Conservation (phyloP, 2,888 invertebrate genomes). For the Synanthedon formicaeformis region DNA sequence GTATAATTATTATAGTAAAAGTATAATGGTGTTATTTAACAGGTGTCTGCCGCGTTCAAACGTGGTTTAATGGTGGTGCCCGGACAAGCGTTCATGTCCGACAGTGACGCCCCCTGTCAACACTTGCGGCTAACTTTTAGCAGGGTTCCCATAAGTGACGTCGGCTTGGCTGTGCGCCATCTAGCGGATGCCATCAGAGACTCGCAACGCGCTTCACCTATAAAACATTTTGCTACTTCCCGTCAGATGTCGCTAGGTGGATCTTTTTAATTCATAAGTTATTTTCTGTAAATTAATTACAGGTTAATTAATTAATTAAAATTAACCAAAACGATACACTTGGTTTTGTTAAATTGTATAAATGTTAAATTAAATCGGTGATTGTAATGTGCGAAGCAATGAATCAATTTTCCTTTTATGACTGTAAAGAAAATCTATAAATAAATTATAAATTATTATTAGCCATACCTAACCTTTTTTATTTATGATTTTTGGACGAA, state of each 20-base stretch:
- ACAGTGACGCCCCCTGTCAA: slow-evolving; percentile 72
- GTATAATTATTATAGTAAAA: no score
- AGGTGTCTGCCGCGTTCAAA: slow-evolving; percentile 71
- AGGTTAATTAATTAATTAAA: no score
- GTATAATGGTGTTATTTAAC: slow-evolving; percentile 5
- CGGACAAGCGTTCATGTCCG: slow-evolving; percentile 79
- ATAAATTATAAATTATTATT: no score
- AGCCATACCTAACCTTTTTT: no score
- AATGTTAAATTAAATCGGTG: no score
- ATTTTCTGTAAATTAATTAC: no score
- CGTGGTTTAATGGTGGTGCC: slow-evolving; percentile 79
- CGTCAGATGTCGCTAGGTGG: slow-evolving; percentile 19
- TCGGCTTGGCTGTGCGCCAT: slow-evolving; percentile 71
- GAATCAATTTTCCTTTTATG: no score
- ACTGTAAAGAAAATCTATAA: no score
- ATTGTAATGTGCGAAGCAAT: no score
- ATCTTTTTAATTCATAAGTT: background rate
- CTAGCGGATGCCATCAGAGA: slow-evolving; percentile 73
- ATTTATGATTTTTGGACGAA: no score
- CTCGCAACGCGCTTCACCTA: slow-evolving; percentile 49
- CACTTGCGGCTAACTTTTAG: slow-evolving; percentile 80
- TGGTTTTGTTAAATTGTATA: no score
- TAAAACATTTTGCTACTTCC: slow-evolving; percentile 29
- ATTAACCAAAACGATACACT: no score
- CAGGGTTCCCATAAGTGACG: slow-evolving; percentile 73